Evolutionary conservation across 2,888 invertebrate species (phyloP).

Genomic region (Bruchidius siliquastri): DNA sequence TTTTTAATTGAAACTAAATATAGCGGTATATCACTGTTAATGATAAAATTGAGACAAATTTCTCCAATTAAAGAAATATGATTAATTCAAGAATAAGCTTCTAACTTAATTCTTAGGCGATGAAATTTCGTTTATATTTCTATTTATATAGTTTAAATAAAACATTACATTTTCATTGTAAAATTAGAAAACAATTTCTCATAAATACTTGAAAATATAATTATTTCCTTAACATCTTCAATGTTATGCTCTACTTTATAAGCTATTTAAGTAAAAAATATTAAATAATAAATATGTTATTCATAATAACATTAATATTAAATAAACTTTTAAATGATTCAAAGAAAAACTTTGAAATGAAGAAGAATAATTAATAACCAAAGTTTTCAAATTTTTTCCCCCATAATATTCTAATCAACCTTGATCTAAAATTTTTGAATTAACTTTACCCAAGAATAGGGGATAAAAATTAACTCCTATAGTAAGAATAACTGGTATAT

Average conservation of each 20-base stretch:
- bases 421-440: slow-evolving; percentile 44
- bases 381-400: slow-evolving; percentile 24
- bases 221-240: slow-evolving; percentile 48
- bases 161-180: slow-evolving; percentile 65
- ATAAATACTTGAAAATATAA: slow-evolving; percentile 34
- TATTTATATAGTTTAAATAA: slow-evolving; percentile 61
- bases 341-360: slow-evolving; percentile 46
- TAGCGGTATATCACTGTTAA: slow-evolving; percentile 14
- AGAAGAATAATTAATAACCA: slow-evolving; percentile 41
- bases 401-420: slow-evolving; percentile 33
- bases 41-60: slow-evolving; percentile 8
- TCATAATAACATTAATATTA: slow-evolving; percentile 18
- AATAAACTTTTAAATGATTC: slow-evolving; percentile 52
- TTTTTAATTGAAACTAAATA: slow-evolving; percentile 48
- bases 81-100: slow-evolving; percentile 51
- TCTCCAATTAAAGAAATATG: slow-evolving; percentile 54
- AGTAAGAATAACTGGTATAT: slow-evolving; percentile 48
- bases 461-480: slow-evolving; percentile 46
- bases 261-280: slow-evolving; percentile 44
- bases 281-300: slow-evolving; percentile 6
- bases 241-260: slow-evolving; percentile 46
- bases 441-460: slow-evolving; percentile 46
- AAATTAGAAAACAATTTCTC: slow-evolving; percentile 49
- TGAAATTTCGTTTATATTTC: slow-evolving; percentile 51
- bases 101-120: slow-evolving; percentile 57